Base-by-base conservation (phyloP, 2,888 invertebrate species). In the Stegana nigrithorax region DNA sequence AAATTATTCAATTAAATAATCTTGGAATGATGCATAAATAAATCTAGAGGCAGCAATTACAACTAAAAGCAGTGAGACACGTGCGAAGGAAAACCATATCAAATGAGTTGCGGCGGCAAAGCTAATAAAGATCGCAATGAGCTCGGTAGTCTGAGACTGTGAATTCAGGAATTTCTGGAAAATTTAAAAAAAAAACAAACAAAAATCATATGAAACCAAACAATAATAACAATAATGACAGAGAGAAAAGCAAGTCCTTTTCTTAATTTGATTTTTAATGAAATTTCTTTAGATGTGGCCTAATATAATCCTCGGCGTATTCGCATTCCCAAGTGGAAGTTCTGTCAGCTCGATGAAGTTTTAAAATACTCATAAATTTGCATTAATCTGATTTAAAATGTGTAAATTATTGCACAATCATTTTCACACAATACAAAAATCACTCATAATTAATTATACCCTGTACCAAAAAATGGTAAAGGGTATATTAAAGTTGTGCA, bases 21-120 rank as follows among this genome's bases (percentile, higher is more conserved):
- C n/a, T n/a, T n/a, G n/a, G n/a, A 5, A 36, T n/a, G n/a, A n/a
- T 36, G 36, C 1, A 25, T 51, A 27, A 25, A 14, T 50, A 26
- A 25, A 23, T 51, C 59, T 60, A 63, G 57, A 63, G 55, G 61
- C 51, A 45, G 23, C 59, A 67, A 29, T 67, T 61, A 65, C 59
- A 60, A 65, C 14, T 5, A 10, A 39, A 39, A 39, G n/a, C 14
- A 39, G 14, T 10, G 10, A n/a, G 17, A 39, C 39, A 39, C 39
- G 39, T 39, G 39, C 10, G 17, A 4, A n/a, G n/a, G n/a, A n/a
- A 29, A 39, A 39, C 36, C 14, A 36, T 3, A n/a, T n/a, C 36
- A 36, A 14, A 36, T 36, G n/a, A n/a, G n/a, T n/a, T n/a, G n/a
- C 6, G 29, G 29, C 29, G 6, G 10, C 29, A 29, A 14, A 39